Evolutionary conservation across 2,797 vertebrate genomes (phyloP).

Genomic region (Agapornis canus): DNA sequence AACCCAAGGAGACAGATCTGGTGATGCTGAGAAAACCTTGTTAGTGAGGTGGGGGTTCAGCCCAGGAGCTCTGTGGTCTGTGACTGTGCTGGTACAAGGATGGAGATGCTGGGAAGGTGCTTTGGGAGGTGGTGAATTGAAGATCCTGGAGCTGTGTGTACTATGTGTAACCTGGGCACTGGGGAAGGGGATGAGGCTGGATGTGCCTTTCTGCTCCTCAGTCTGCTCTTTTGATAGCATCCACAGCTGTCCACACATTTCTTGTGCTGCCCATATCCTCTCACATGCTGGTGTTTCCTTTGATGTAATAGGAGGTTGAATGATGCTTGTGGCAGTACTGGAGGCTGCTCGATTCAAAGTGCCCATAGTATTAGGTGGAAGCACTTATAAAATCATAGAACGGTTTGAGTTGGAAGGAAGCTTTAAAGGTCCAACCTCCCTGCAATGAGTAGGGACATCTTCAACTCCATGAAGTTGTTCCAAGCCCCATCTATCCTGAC

Average conservation of each 20-base stretch:
- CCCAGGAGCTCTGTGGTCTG: background rate
- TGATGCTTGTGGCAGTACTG: background rate
- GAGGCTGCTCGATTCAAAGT: background rate
- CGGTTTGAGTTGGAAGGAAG: background rate
- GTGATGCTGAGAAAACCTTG: background rate
- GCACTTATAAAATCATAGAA: background rate
- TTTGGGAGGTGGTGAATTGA: background rate
- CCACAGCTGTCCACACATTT: too few species aligned
- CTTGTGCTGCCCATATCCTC: background rate
- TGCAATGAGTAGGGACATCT: background rate
- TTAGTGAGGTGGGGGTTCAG: background rate
- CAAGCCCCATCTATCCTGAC: background rate
- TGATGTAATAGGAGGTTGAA: fast-evolving
- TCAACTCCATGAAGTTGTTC: background rate
- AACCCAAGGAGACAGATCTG: background rate
- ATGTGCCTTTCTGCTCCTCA: background rate
- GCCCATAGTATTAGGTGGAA: background rate
- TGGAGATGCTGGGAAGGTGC: background rate
- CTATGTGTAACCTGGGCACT: fast-evolving
- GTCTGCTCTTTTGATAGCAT: fast-evolving
- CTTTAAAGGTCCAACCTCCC: background rate
- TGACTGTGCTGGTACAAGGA: background rate
- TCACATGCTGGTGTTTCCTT: background rate
- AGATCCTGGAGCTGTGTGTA: background rate
- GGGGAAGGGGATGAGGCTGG: background rate